Evolutionary conservation across 2,888 invertebrate genomes (phyloP).

Genomic region (Sphinx pinastri): DNA sequence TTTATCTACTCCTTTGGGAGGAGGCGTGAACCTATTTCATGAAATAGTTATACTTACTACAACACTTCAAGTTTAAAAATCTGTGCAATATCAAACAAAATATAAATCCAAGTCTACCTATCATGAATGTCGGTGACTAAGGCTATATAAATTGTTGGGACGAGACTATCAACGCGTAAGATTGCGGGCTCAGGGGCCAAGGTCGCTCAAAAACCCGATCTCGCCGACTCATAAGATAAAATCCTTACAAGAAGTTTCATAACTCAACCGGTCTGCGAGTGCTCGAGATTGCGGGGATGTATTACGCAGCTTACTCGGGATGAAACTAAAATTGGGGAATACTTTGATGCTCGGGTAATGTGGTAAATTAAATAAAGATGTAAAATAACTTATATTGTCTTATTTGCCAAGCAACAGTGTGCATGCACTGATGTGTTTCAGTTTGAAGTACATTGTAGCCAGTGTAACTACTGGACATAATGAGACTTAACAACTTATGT

Average conservation of each 20-base stretch:
- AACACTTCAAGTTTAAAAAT: no score
- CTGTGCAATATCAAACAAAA: no score
- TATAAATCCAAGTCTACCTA: no score
- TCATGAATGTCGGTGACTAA: neutral
- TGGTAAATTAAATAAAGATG: neutral
- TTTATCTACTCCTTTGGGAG: no score
- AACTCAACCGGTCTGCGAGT: neutral
- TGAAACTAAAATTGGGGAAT: neutral
- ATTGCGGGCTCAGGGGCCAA: neutral
- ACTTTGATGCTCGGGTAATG: no score
- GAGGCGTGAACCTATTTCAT: no score
- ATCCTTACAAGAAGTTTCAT: conserved; percentile 4
- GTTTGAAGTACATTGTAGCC: no score
- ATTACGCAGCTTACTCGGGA: neutral
- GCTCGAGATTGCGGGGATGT: neutral
- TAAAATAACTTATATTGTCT: neutral
- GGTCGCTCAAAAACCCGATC: conserved; percentile 2
- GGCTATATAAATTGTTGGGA: neutral
- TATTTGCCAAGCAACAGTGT: no score
- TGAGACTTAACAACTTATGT: no score
- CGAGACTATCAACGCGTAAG: neutral
- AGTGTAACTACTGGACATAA: no score
- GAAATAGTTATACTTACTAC: no score
- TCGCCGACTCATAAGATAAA: neutral
- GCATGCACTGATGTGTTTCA: no score